Base-by-base conservation (phyloP, 53 echinoderm and acorn worm species). In the Paelopatides confundens region DNA sequence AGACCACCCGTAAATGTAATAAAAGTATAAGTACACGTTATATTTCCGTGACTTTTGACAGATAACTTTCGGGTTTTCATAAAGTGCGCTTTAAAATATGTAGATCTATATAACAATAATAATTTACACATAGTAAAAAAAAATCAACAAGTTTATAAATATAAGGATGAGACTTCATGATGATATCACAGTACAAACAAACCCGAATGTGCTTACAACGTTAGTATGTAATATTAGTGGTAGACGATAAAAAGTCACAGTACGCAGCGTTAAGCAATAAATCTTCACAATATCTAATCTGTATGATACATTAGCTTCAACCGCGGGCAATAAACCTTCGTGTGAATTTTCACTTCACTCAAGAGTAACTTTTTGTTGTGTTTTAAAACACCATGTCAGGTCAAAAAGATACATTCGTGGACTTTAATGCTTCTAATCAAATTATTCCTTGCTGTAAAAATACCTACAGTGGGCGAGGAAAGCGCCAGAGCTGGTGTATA, bases 241-340 rank as follows among this genome's bases (percentile, higher is more conserved):
- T 48, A 48, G 48, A 58, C 58, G 58, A 58, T 58, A 58, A 58
- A 43, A 58, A n/a, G 58, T 58, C 58, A 6, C 58, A 58, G 21
- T 6, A 58, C 58, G 21, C 58, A 23, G 58, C 21, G n/a, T 58
- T 6, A 58, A 18, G 58, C 58, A 58, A 58, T 58, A 58, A 58
- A 58, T 58, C 15, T 58, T 58, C 58, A 58, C 58, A 58, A 58
- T 58, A 58, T 58, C 58, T 58, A 58, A 58, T 58, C 58, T 58
- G 58, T 58, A 58, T 58, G 58, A 58, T 21, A 21, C 58, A 58
- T 58, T 58, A 58, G 5, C 58, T 58, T 5, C 58, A 58, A 58
- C 58, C 58, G 58, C 58, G 24, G 58, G 58, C 58, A 58, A 58
- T 58, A 58, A 58, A 58, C 58, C 58, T 58, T 58, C 24, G 58